Conservation (phyloP, 2,797 vertebrate species). For the Cossypha dichroa region DNA sequence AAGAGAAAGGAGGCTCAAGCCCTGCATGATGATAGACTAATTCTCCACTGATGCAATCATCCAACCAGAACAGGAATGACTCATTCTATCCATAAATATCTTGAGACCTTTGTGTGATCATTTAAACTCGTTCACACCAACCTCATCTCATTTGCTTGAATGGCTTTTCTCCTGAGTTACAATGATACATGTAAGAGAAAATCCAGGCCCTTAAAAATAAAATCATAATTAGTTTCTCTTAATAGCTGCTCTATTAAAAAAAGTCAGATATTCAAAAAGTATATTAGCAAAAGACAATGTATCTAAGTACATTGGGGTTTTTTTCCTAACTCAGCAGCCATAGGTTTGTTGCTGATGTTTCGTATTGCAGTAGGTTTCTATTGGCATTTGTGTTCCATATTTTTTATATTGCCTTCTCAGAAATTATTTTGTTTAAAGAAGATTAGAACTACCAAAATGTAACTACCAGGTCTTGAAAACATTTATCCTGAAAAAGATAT, state of each 20-base stretch:
- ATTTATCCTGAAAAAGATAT: not conserved
- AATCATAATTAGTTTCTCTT: conserved; percentile 12
- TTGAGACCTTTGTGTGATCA: not conserved
- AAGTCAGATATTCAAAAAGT: not conserved
- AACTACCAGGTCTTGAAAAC: not conserved
- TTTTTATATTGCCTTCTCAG: not conserved
- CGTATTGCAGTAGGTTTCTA: not conserved
- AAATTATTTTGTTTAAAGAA: not conserved
- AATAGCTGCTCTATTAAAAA: not conserved
- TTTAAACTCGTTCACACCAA: not conserved
- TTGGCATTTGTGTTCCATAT: not conserved
- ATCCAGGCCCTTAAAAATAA: conserved; percentile 16
- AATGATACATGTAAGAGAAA: not conserved
- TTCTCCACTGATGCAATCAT: not conserved
- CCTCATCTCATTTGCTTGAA: conserved; percentile 24
- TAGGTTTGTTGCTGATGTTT: not conserved
- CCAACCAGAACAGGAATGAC: conserved; percentile 15
- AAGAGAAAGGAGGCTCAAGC: not conserved
- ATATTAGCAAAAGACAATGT: not conserved
- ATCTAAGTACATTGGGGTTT: not conserved
- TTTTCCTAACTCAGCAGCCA: not conserved
- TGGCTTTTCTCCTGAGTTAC: not conserved
- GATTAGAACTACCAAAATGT: not conserved
- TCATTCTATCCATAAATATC: conserved; percentile 37
- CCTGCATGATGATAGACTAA: not conserved